These are phyloP conservation scores for Ceratina japonica DNA, from an alignment of 1,140 invertebrate genomes.

Conservation along the genomic window DNA sequence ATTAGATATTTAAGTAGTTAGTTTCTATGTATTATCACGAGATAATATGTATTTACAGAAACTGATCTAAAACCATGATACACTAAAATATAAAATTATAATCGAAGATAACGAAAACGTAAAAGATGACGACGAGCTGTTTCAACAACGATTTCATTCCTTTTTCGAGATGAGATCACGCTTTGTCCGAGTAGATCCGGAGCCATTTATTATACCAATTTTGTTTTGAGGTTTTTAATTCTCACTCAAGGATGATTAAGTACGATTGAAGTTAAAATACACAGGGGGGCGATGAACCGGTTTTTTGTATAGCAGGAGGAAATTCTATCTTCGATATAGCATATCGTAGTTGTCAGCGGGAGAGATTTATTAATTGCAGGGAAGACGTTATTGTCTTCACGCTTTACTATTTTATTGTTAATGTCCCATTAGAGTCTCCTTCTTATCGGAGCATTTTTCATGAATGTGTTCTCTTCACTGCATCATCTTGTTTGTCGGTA, in stretches of 20 bases:
- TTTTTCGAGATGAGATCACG: too few relatives aligned
- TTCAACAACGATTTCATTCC: too few relatives aligned
- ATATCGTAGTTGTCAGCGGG: neutral
- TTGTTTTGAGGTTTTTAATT: too few relatives aligned
- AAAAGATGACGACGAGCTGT: too few relatives aligned
- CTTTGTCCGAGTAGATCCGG: too few relatives aligned
- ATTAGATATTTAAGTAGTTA: neutral
- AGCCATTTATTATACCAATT: neutral
- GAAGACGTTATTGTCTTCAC: neutral
- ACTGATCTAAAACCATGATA: too few relatives aligned
- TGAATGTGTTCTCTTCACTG: neutral
- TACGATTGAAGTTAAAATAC: neutral
- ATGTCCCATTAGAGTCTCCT: too few relatives aligned
- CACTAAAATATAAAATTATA: too few relatives aligned
- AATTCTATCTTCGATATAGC: neutral
- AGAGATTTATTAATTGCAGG: neutral
- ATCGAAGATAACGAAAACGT: too few relatives aligned
- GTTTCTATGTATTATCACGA: neutral
- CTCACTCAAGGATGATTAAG: neutral
- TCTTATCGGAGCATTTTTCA: neutral
- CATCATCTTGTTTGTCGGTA: neutral
- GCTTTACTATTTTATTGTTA: neutral
- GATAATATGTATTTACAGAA: too few relatives aligned
- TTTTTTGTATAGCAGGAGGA: neutral
- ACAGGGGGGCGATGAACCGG: conserved; percentile 1